Evolutionary conservation across 2,113 vertebrate species (phyloP), one percentile per base, ranked within the genome.

Genomic region (Rhinoptilus africanus): DNA sequence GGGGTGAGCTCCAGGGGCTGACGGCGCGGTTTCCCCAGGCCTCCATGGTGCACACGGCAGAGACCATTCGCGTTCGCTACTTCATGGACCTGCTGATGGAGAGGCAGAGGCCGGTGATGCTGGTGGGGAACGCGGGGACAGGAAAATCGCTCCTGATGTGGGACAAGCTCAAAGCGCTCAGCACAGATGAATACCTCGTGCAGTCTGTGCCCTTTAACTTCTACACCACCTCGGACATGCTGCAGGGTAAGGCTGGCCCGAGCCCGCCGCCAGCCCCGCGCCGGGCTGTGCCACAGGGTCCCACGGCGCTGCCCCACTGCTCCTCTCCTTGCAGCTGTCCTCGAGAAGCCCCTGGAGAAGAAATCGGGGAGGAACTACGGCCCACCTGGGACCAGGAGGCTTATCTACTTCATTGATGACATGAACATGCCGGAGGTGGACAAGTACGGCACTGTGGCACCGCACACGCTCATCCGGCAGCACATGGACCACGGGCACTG

Each of bases 371-470:
- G 98, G 53, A 97, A 97, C 91, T 98, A 90, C 0, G 98, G 98
- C 39, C 98, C 98, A 0, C 98, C 98, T 0, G 98, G 98, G 59
- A 98, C 96, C 60, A 98, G 57, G 94, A 98, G 94, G 91, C 95
- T 98, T 2, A 91, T 98, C 85, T 98, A 98, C 83, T 98, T 98
- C 95, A 97, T 98, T 0, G 98, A 98, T 0, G 98, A 98, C 88
- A 98, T 98, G 97, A 98, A 98, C 91, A 98, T 98, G 98, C 98
- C 98, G 0, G 97, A 98, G 88, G 98, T 98, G 78, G 98, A 98
- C 96, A 98, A 98, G 88, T 98, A 98, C 0, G 98, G 98, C 88
- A 98, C 98, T 0, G 98, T 98, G 91, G 98, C 98, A 63, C 97
- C 98, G 0, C 98, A 98, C 92, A 98, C 98, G 0, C 97, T 98